Conservation (phyloP, 2,888 invertebrate genomes). For the Nephrotoma flavescens region DNA sequence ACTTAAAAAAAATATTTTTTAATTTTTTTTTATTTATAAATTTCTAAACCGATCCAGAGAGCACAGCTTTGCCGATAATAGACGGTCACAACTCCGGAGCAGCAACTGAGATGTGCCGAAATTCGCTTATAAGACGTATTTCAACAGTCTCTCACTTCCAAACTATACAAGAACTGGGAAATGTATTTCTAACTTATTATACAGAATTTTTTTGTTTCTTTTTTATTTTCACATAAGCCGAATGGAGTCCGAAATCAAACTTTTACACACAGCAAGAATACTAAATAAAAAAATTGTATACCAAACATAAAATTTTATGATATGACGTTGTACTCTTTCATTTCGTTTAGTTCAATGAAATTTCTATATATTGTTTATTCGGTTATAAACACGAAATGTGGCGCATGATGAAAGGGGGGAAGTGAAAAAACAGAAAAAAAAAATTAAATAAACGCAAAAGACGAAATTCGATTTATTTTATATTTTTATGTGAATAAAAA, state of each 20-base stretch:
- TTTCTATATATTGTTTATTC: constrained; percentile 16
- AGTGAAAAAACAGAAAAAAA: background rate
- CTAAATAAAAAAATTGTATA: background rate
- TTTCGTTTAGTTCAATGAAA: background rate
- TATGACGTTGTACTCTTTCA: background rate
- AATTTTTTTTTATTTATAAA: background rate
- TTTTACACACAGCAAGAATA: background rate
- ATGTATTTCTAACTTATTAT: constrained; percentile 1
- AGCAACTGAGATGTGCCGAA: constrained; percentile 5
- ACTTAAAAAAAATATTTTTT: background rate
- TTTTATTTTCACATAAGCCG: background rate
- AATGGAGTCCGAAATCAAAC: background rate
- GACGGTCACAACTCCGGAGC: constrained; percentile 5
- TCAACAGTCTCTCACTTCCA: constrained; percentile 4
- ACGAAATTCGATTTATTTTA: background rate
- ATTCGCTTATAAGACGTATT: constrained; percentile 1
- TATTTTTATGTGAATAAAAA: background rate
- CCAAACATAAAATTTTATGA: background rate
- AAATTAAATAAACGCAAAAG: background rate
- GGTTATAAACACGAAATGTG: constrained; percentile 49
- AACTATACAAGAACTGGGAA: constrained; percentile 2
- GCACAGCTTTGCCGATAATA: constrained; percentile 6
- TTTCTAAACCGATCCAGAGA: background rate
- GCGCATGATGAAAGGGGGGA: background rate
- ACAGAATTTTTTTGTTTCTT: background rate